These are phyloP conservation scores for Pocillopora damicornis DNA, from an alignment of 64 coral and sea anemone species.

Conservation along the genomic window DNA sequence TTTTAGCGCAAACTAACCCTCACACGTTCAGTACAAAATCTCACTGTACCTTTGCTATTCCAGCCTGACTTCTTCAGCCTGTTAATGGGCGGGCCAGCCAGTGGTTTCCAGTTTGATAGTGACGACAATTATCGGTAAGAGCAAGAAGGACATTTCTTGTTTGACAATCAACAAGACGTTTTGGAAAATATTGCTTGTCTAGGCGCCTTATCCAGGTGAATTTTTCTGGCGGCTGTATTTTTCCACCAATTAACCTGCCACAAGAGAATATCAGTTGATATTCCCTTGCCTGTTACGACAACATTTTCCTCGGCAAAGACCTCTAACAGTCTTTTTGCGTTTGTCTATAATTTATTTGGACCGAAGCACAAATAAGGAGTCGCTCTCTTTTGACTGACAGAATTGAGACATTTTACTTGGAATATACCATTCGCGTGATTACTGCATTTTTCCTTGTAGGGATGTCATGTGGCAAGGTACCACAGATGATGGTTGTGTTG, in stretches of 20 bases:
- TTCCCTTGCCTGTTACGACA: too few relatives aligned
- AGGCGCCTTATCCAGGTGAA: too few relatives aligned
- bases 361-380: too few relatives aligned
- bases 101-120: slow-evolving; percentile 84
- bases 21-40: background rate
- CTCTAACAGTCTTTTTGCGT: too few relatives aligned
- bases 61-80: slow-evolving; percentile 58
- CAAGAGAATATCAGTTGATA: too few relatives aligned
- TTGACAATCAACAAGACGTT: background rate
- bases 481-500: slow-evolving; percentile 88
- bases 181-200: too few relatives aligned
- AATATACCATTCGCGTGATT: background rate
- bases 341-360: too few relatives aligned
- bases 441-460: slow-evolving; percentile 39
- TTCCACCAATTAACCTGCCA: too few relatives aligned
- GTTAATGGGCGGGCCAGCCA: slow-evolving; percentile 52
- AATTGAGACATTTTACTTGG: too few relatives aligned
- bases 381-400: too few relatives aligned
- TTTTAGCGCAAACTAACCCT: background rate
- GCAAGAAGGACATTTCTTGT: background rate
- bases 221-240: too few relatives aligned
- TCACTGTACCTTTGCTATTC: background rate
- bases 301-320: too few relatives aligned
- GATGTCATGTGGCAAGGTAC: slow-evolving; percentile 95
- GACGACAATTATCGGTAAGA: slow-evolving; percentile 89